These are phyloP conservation scores for Nannoperca obscura DNA, from an alignment of 2,797 vertebrate genomes.

Conservation along the genomic window DNA sequence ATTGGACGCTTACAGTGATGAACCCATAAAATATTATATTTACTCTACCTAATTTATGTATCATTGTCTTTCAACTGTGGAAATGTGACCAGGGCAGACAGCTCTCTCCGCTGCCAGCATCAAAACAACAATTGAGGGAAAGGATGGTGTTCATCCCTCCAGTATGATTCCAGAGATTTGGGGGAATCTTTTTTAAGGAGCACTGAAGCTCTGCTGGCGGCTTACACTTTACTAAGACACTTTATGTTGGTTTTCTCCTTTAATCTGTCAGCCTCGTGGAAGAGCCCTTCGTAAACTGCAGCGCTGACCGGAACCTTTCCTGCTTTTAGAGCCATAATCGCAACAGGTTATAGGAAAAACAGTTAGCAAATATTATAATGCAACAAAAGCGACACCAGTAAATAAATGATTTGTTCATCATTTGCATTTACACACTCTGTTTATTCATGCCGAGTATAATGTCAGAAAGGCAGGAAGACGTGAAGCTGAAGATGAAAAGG, in stretches of 20 bases:
- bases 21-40: too few species aligned
- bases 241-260: neutral
- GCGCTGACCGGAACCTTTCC: neutral
- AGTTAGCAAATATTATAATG: neutral
- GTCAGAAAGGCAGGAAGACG: slow-evolving; percentile 20
- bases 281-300: neutral
- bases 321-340: neutral
- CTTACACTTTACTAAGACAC: neutral
- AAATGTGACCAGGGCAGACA: too few species aligned
- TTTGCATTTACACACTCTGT: slow-evolving; percentile 10
- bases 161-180: neutral
- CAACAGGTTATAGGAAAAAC: neutral
- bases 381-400: neutral
- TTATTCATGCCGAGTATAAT: slow-evolving; percentile 21
- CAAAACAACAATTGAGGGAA: neutral
- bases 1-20: too few species aligned
- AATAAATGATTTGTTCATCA: neutral
- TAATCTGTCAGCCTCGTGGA: neutral
- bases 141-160: neutral
- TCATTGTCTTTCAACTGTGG: too few species aligned
- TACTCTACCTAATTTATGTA: too few species aligned
- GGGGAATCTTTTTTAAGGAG: neutral
- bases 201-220: neutral
- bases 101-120: neutral
- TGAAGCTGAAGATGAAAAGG: slow-evolving; percentile 24